Conservation (phyloP, 2,113 vertebrate genomes). For the Nannobrachium achirus region DNA sequence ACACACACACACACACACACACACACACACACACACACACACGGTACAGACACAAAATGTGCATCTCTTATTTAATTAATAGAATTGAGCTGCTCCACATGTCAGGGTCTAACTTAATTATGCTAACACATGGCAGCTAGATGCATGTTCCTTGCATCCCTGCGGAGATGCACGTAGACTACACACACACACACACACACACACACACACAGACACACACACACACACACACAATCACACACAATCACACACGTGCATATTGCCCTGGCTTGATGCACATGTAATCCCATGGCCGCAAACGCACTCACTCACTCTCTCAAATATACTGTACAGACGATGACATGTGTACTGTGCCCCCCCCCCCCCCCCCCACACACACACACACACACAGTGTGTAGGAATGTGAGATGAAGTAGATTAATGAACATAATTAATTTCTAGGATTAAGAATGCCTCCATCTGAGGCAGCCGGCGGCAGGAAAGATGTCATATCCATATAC, state of each 20-base stretch:
- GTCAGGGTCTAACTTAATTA: slow-evolving; percentile 51
- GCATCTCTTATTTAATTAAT: slow-evolving; percentile 65
- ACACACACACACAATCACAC: slow-evolving; percentile 15
- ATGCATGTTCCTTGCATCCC: slow-evolving; percentile 29
- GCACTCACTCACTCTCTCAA: neutral
- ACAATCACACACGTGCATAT: slow-evolving; percentile 19
- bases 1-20: slow-evolving; percentile 1
- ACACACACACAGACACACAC: neutral
- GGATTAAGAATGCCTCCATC: slow-evolving; percentile 60
- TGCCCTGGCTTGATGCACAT: slow-evolving; percentile 10
- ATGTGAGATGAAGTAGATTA: slow-evolving; percentile 63
- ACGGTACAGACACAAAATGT: neutral
- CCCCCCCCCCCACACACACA: slow-evolving; percentile 17
- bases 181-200: slow-evolving; percentile 20
- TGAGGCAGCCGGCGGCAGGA: slow-evolving; percentile 29
- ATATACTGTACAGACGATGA: neutral
- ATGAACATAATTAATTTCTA: slow-evolving; percentile 67
- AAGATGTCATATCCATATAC: slow-evolving; percentile 2
- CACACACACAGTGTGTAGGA: slow-evolving; percentile 35
- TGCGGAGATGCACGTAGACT: neutral
- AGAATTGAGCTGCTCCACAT: slow-evolving; percentile 45
- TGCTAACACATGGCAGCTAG: slow-evolving; percentile 32
- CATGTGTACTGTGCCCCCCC: neutral
- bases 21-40: neutral
- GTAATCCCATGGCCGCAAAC: neutral